Evolutionary conservation across 2,113 vertebrate species (phyloP).

Genomic region (Rhynchomys soricoides): DNA sequence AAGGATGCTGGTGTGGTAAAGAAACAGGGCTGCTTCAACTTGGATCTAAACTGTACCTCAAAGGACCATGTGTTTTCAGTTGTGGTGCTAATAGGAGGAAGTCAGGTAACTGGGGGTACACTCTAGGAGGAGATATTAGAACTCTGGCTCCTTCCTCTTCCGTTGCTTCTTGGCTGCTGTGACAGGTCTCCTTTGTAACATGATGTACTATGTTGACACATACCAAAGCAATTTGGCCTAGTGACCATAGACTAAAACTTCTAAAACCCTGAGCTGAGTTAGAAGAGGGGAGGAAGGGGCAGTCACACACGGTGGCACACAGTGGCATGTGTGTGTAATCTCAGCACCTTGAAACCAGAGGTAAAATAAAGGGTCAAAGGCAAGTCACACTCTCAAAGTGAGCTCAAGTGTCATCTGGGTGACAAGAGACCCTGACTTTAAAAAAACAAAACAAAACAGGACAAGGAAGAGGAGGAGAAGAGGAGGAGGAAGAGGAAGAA

Average conservation of each 20-base stretch:
- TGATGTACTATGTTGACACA: neutral
- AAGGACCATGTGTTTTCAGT: neutral
- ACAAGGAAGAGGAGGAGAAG: too few species aligned
- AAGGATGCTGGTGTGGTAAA: neutral
- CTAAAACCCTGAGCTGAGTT: neutral
- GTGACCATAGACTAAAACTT: too few species aligned
- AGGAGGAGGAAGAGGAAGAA: neutral
- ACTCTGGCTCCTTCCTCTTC: neutral
- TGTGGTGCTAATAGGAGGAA: neutral
- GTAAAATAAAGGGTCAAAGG: neutral
- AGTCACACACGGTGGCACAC: neutral
- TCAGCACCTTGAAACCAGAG: neutral
- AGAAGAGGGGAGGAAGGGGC: neutral
- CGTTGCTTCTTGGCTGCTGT: neutral
- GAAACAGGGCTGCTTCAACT: neutral
- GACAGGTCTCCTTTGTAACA: neutral
- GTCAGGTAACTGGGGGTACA: neutral
- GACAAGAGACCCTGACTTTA: neutral
- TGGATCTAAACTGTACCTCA: neutral
- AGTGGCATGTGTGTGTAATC: neutral
- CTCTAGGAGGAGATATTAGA: neutral
- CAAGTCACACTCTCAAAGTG: neutral
- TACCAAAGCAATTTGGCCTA: neutral
- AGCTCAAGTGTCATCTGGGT: neutral
- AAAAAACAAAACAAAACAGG: neutral